phyloP scores from a whole-genome alignment of 92 coral and sea anemone species.

The Porites cylindrica region DNA sequence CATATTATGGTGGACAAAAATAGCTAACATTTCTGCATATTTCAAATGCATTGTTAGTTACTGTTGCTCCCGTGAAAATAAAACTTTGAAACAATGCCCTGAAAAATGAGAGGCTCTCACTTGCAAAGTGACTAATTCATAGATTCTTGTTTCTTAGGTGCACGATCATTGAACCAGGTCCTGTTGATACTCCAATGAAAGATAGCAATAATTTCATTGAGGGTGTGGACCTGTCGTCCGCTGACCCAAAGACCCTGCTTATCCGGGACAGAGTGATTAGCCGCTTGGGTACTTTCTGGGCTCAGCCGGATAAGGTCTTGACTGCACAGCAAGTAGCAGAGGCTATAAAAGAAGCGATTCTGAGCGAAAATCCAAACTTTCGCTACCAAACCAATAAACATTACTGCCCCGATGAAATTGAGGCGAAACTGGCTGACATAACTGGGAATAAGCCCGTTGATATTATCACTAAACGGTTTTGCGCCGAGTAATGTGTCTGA shows the following conservation, averaged over 20 bases:
- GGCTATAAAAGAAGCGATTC: conserved; percentile 70
- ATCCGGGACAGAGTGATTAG: conserved; percentile 52
- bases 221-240: conserved; percentile 23
- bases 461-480: conserved; percentile 67
- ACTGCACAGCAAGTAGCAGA: conserved; percentile 81
- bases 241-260: conserved; percentile 79
- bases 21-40: too few relatives aligned
- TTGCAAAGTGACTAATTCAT: background rate
- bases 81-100: too few relatives aligned
- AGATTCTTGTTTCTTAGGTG: conserved; percentile 46
- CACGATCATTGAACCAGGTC: conserved; percentile 90
- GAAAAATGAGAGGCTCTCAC: too few relatives aligned
- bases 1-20: too few relatives aligned
- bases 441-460: conserved; percentile 79
- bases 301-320: conserved; percentile 26
- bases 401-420: conserved; percentile 61
- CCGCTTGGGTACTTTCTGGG: conserved; percentile 12
- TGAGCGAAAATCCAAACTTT: conserved; percentile 80
- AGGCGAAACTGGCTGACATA: conserved; percentile 80
- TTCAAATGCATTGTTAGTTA: too few relatives aligned
- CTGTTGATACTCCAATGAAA: conserved; percentile 39
- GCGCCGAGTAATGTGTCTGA: conserved; percentile 9
- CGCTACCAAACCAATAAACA: conserved; percentile 88
- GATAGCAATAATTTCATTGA: background rate
- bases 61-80: too few relatives aligned